Evolutionary conservation across 2,797 vertebrate genomes (phyloP), one percentile per base, ranked within the genome.

Genomic region (Trematomus bernacchii): DNA sequence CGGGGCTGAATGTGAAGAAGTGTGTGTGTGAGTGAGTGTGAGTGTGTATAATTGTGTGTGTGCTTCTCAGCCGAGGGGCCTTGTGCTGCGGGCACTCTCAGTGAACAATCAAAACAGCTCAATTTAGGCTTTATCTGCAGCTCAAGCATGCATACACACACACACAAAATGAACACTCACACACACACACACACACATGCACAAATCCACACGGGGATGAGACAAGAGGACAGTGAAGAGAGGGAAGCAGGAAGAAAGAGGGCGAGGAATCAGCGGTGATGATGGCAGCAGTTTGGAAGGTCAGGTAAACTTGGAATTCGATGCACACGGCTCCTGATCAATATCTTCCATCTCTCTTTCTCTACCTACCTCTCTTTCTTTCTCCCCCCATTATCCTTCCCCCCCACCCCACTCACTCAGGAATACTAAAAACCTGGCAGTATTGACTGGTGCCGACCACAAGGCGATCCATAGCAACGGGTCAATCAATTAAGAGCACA

Each of bases 101-200:
- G 84, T 82, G 89, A 94, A 93, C 92, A 94, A 92, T 95, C 93
- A 94, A 92, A 94, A 95, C 93, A 94, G 92, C 91, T 94, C 92
- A 94, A 94, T 95, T 94, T 94, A 91, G 90, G 89, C 91, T 94
- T 92, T 93, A 94, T 93, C 92, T 92, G 86, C 86, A 86, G 87
- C 90, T 89, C 88, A 87, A 85, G 92, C 92, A 83, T 83, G 71
- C 86, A 79, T 33, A 44, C 60, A 70, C 55, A 65, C 71, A 59
- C 71, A 23, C 40, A 59, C 12, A 58, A 58, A 40, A 58, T 42
- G 10, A n/a, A 58, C n/a, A 2, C 40, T 19, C 57, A 12, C 8
- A 3, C 52, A 11, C 21, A 12, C 8, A 3, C 52, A 11, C 21
- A 73, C 62, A 73, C 74, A 68, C 52, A 77, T 10, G 55, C 42